Conservation (phyloP, 2,113 vertebrate species). For the Copsychus sechellarum region DNA sequence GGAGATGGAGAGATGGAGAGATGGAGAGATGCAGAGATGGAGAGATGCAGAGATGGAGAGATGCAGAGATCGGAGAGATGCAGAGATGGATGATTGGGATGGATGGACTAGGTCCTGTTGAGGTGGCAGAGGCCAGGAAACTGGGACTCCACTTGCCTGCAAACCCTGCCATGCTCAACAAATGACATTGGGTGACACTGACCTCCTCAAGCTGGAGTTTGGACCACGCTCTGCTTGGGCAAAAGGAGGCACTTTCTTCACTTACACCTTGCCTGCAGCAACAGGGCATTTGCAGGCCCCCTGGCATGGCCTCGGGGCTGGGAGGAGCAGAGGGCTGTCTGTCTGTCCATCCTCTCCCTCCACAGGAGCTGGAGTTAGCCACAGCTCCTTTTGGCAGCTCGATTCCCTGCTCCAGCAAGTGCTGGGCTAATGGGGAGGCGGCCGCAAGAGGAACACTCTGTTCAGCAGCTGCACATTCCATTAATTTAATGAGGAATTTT, state of each 20-base stretch:
- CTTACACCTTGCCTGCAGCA: accelerated
- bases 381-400: background rate
- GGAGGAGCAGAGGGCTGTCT: background rate
- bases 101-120: background rate
- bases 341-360: background rate
- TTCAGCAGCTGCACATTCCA: conserved; percentile 69
- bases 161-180: accelerated
- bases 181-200: accelerated
- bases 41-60: too few relatives aligned
- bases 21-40: background rate
- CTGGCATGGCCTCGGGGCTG: background rate
- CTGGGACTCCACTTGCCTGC: background rate
- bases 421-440: background rate
- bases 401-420: background rate
- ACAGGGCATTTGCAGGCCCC: background rate
- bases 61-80: too few relatives aligned
- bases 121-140: background rate
- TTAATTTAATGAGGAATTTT: conserved; percentile 65
- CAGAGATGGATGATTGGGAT: background rate
- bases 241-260: background rate
- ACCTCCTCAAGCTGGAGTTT: background rate
- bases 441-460: conserved; percentile 46
- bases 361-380: accelerated
- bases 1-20: background rate
- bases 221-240: background rate